A percentile compares a stretch with the other conserved stretches of the same genome.
These are phyloP conservation scores for Leucoraja ocellata DNA, from an alignment of 2,797 vertebrate genomes.

Conservation along the genomic window DNA sequence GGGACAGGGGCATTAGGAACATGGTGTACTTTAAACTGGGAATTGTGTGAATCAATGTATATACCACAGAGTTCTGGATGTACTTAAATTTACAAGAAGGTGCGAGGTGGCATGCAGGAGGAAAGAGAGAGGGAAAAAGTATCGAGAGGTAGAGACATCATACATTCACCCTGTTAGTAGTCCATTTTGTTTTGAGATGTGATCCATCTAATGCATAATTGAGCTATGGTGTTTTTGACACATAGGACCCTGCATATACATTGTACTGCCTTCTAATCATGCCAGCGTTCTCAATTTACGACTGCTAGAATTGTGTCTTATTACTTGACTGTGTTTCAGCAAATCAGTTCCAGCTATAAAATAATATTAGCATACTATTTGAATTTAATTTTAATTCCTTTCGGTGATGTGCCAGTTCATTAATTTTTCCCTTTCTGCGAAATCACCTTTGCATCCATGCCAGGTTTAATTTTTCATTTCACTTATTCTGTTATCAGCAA, in stretches of 20 bases:
- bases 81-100: not conserved
- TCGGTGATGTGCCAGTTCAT: constrained; percentile 36
- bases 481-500: constrained; percentile 42
- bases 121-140: no score
- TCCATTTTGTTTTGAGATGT: not conserved
- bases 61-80: not conserved
- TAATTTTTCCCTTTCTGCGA: constrained; percentile 36
- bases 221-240: not conserved
- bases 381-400: constrained; percentile 39
- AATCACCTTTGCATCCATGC: constrained; percentile 29
- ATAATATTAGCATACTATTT: not conserved
- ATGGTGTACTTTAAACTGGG: no score
- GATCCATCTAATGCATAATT: not conserved
- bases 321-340: not conserved
- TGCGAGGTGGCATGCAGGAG: no score
- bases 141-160: no score
- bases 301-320: not conserved
- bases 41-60: not conserved
- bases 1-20: no score
- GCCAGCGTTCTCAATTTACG: not conserved
- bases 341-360: not conserved
- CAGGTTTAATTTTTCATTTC: constrained; percentile 41
- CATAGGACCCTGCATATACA: not conserved
- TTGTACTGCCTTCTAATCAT: not conserved
- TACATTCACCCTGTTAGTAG: not conserved